Base-by-base conservation (phyloP, 2,797 vertebrate genomes). In the Gambusia yucatana region DNA sequence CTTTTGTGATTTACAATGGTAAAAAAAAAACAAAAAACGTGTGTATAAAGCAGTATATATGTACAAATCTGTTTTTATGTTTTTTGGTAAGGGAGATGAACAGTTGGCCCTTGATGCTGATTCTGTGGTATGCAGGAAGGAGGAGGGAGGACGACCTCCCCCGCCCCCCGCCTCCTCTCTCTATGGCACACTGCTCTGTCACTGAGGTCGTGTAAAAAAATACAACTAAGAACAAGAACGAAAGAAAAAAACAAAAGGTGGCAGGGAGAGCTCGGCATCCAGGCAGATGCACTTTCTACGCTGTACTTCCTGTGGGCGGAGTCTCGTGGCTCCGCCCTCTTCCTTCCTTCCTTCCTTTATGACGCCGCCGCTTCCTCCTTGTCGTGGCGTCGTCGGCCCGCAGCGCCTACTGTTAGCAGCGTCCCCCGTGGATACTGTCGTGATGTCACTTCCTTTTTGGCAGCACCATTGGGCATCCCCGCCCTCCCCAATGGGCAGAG, bases 1-100 rank as follows among this genome's bases (percentile, higher is more conserved):
- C 94, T 95, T 96, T 95, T 95, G 94, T 95, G 92, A 94, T 94
- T 92, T 93, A 92, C 92, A 93, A 92, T 86, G 86, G 90, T 90
- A 90, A 93, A 92, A 87, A 87, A 77, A 82, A 90, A 92, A 88
- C 0, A 46, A 46, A 57, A 57, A 57, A 28, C 10, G 86, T 92
- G 91, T 93, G 91, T 94, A 95, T 93, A 95, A 94, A 94, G 85
- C 93, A 90, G 93, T 95, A 93, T 92, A 92, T 93, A 93, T 94
- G 92, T 94, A 95, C 89, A 94, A 93, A 94, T 89, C 87, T 93
- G 93, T 93, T 93, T 94, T 94, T 92, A 94, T 93, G 91, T 94
- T 94, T 93, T 92, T 93, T 93, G 92, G 91, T 94, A 92, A 93
- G 91, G 92, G 91, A 89, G 89, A 91, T 91, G 89, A 91, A 91